phyloP scores from a whole-genome alignment of 2,888 invertebrate species.

The Yponomeuta cagnagella region DNA sequence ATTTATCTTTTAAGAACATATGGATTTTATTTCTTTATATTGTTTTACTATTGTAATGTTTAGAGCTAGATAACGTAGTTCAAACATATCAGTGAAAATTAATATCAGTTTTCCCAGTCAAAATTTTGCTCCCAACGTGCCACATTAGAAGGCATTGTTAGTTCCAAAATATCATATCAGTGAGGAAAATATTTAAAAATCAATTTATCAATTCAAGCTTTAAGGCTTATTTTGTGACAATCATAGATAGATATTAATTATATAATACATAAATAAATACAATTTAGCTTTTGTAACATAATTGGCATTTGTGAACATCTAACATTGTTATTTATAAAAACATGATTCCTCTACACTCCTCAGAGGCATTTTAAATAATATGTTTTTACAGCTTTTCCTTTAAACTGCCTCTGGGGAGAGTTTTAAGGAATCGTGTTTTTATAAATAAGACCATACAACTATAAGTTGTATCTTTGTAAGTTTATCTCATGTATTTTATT shows the following conservation, averaged over 20 bases:
- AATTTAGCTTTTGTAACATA: slow-evolving; percentile 11
- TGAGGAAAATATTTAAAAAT: not conserved
- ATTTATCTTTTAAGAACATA: too few relatives aligned
- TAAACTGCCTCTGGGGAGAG: too few relatives aligned
- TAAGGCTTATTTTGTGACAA: not conserved
- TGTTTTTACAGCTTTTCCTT: too few relatives aligned
- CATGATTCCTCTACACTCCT: too few relatives aligned
- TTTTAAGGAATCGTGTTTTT: not conserved
- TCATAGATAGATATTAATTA: slow-evolving; percentile 3
- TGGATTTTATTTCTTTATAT: not conserved
- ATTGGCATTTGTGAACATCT: slow-evolving; percentile 15
- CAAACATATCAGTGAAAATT: slow-evolving; percentile 5
- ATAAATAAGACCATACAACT: too few relatives aligned
- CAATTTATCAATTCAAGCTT: not conserved
- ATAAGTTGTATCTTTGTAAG: too few relatives aligned
- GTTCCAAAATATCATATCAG: slow-evolving; percentile 11
- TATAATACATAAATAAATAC: slow-evolving; percentile 10
- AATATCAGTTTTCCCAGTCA: not conserved
- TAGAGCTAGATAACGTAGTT: not conserved
- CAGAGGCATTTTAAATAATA: too few relatives aligned
- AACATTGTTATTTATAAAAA: slow-evolving; percentile 6
- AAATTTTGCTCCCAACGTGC: slow-evolving; percentile 15
- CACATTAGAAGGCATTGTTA: slow-evolving; percentile 12
- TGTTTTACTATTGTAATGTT: slow-evolving; percentile 6
- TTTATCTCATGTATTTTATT: not conserved